These are phyloP conservation scores for Andrena dorsata DNA, from an alignment of 2,888 invertebrate genomes.

Conservation along the genomic window DNA sequence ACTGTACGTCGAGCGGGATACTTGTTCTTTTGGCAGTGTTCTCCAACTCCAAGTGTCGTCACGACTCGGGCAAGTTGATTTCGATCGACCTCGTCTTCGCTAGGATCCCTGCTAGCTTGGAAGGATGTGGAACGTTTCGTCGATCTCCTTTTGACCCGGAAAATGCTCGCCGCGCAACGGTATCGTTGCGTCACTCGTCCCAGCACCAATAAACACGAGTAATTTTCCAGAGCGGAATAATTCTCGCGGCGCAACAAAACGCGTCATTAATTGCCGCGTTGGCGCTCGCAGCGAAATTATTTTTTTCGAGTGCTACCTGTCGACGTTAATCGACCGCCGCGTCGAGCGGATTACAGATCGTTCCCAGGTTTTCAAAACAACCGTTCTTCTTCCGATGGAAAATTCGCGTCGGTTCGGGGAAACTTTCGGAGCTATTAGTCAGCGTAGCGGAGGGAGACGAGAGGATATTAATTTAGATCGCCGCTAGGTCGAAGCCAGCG, in stretches of 20 bases:
- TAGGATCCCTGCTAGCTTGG: neutral
- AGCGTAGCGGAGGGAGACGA: conserved; percentile 28
- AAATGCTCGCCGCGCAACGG: neutral
- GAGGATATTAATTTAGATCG: conserved; percentile 57
- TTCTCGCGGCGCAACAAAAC: conserved; percentile 5
- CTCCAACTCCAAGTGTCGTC: neutral
- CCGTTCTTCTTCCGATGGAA: neutral
- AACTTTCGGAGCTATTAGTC: conserved; percentile 38
- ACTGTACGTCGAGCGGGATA: neutral
- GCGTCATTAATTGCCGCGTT: conserved; percentile 11
- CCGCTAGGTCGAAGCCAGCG: conserved; percentile 14
- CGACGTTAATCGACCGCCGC: neutral
- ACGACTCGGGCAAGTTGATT: neutral
- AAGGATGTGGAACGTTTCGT: neutral
- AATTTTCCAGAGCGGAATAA: conserved; percentile 44
- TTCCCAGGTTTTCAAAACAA: neutral
- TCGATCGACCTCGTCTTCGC: neutral
- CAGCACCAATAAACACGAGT: neutral
- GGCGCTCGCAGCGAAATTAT: conserved; percentile 24
- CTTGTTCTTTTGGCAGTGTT: no score
- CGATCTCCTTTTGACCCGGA: neutral
- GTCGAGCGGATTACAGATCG: neutral
- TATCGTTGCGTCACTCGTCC: conserved; percentile 8
- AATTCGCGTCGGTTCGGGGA: neutral
- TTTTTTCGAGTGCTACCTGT: conserved; percentile 9